Evolutionary conservation across 2,888 invertebrate species (phyloP), one percentile per base, ranked within the genome.

Genomic region (Drosophila trichaetosa): DNA sequence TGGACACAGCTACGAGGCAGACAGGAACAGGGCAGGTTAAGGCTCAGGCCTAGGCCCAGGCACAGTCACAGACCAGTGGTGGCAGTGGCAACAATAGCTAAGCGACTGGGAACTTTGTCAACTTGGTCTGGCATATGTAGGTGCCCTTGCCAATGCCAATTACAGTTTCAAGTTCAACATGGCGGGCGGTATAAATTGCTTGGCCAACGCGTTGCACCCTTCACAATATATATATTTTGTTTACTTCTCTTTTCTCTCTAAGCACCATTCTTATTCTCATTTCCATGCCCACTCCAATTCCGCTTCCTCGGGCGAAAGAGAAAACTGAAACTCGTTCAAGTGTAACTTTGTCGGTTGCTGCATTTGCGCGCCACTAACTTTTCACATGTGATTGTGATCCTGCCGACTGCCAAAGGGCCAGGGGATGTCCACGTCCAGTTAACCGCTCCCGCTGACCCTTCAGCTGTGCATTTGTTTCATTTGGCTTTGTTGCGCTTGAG

Each of bases 131-230:
- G 75, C 71, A 63, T 82, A 86, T 86, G 79, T 90, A 90, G 90
- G 87, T 89, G 91, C 91, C 91, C 88, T 91, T 91, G 91, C 89
- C 84, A 87, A 90, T 91, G 91, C 89, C 87, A 86, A 90, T 87
- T 90, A 82, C 80, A 81, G 79, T 88, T 91, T 91, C 91, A 91
- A 91, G 91, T 91, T 91, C 91, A 87, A 91, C 85, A 88, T 89
- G 88, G 82, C 90, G 89, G 90, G 88, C 88, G 88, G 88, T 74
- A 89, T 84, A 87, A 88, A 79, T 87, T 83, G 74, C 70, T 76
- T 61, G 40, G 46, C 18, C 40, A 40, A 48, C 29, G 62, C 68
- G 36, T 58, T 68, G 68, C 70, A 53, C 57, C 51, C 59, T 54
- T 69, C 57, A 24, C 31, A 33, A 42, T 52, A 3, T 11, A 4